Conservation (phyloP, 2,113 vertebrate genomes). For the Psittacus erithacus region DNA sequence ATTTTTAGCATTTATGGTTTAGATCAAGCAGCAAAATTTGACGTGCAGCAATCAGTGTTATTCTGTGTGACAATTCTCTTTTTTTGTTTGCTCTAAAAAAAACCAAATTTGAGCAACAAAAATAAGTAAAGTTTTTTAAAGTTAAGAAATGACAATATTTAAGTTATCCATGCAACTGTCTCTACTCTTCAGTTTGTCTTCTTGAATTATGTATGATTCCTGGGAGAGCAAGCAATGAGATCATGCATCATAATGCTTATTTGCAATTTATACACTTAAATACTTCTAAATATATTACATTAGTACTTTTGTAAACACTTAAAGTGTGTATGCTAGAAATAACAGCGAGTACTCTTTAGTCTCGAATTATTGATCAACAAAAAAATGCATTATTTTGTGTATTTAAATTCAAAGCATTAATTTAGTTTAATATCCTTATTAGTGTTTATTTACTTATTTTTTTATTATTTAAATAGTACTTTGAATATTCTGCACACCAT, state of each 20-base stretch:
- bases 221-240: not conserved
- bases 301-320: not conserved
- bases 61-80: fast-evolving
- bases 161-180: not conserved
- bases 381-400: not conserved
- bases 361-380: not conserved
- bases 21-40: not conserved
- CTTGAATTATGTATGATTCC: not conserved
- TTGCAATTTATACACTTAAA: not conserved
- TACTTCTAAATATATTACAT: not conserved
- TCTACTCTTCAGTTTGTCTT: not conserved
- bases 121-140: not conserved
- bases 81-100: not conserved
- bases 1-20: not conserved
- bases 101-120: not conserved
- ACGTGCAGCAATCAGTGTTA: not conserved
- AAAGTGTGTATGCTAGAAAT: not conserved
- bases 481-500: slow-evolving; percentile 88
- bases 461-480: slow-evolving; percentile 82
- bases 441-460: not conserved
- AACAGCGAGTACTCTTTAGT: not conserved
- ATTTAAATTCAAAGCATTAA: not conserved
- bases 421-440: not conserved
- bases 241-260: not conserved
- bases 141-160: not conserved